These are phyloP conservation scores for Chaenocephalus aceratus DNA, from an alignment of 2,113 vertebrate genomes.

Conservation along the genomic window DNA sequence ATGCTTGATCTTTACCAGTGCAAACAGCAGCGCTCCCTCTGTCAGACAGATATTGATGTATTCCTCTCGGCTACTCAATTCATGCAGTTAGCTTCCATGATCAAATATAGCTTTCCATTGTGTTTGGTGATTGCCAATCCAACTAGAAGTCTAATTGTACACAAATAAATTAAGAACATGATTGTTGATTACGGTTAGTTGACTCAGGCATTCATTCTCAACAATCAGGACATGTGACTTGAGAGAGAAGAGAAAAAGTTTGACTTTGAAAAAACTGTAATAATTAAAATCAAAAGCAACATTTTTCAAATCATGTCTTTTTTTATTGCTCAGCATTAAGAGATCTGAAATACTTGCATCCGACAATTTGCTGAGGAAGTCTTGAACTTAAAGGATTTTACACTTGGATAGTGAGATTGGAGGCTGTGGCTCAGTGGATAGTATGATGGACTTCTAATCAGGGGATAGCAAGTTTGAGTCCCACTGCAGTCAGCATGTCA, in stretches of 20 bases:
- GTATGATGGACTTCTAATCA: no score
- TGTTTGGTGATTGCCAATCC: slow-evolving; percentile 18
- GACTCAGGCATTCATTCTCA: no score
- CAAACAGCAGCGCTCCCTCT: slow-evolving; percentile 4
- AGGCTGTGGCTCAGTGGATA: no score
- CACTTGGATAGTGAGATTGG: no score
- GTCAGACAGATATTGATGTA: slow-evolving; percentile 18
- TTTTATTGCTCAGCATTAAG: neutral
- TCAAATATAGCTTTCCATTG: neutral
- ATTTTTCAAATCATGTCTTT: no score
- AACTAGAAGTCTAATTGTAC: neutral
- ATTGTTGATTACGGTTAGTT: neutral
- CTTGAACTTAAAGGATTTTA: no score
- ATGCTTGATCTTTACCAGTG: slow-evolving; percentile 17
- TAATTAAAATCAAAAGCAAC: neutral
- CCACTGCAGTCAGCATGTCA: no score
- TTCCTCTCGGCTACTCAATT: slow-evolving; percentile 1
- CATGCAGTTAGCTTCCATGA: slow-evolving; percentile 5
- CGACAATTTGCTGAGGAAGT: no score
- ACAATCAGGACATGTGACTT: neutral
- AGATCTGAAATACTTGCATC: no score
- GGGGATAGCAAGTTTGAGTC: no score
- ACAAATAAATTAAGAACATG: neutral
- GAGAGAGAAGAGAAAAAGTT: neutral
- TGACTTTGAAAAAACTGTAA: no score